Percentiles rank a stretch among this genome's conserved stretches.
phyloP scores from a whole-genome alignment of 2,113 vertebrate genomes.

The Melospiza melodia region DNA sequence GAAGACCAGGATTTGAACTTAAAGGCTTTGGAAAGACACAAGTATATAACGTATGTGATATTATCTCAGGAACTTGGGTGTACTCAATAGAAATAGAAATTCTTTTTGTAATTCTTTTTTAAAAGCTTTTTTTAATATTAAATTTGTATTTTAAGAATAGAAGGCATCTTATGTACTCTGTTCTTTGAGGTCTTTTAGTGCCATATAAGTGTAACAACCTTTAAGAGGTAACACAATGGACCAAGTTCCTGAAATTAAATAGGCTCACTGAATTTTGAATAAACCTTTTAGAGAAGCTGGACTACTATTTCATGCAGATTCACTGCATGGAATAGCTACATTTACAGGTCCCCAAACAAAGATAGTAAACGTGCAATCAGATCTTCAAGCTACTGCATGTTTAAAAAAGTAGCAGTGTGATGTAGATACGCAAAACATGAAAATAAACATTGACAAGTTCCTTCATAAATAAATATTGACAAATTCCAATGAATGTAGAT shows the following conservation, averaged over 20 bases:
- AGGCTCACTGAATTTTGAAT: not conserved
- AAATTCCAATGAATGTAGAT: not conserved
- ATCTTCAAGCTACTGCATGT: not conserved
- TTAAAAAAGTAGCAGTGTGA: not conserved
- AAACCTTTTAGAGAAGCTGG: not conserved
- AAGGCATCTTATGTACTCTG: not conserved
- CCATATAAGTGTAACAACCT: not conserved
- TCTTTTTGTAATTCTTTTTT: too few species aligned
- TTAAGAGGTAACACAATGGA: not conserved
- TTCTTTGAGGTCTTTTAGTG: not conserved
- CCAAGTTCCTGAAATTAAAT: not conserved
- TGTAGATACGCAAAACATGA: not conserved
- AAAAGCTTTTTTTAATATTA: not conserved
- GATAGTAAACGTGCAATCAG: not conserved
- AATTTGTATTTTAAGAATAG: not conserved
- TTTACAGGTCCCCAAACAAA: not conserved
- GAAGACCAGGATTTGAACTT: not conserved
- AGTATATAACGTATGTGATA: not conserved
- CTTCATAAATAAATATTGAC: not conserved
- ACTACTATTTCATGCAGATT: not conserved
- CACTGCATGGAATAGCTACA: not conserved
- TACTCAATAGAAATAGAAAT: not conserved
- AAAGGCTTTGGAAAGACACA: not conserved
- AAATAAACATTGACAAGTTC: not conserved
- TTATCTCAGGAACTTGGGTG: not conserved